Evolutionary conservation across 2,888 invertebrate genomes (phyloP), one percentile per base, ranked within the genome.

Genomic region (Nesidiocoris tenuis): DNA sequence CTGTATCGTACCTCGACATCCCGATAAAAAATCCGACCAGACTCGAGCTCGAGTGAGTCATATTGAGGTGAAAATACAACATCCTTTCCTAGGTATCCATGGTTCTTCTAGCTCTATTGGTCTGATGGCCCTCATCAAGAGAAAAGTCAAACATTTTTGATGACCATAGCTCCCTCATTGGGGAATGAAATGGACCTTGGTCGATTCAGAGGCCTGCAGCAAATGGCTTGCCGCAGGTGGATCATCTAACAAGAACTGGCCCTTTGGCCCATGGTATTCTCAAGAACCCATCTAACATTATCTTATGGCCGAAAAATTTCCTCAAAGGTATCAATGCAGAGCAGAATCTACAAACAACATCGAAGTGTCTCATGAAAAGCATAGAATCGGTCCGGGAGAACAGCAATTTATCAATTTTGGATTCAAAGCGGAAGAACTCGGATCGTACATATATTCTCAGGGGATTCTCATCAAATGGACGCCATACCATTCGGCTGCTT

Each of bases 11-110:
- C 19, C 1, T 7, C 5, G 16, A 55, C n/a, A 64, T 74, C 2
- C 55, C 63, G 3, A 55, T 74, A n/a, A 63, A 64, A 25, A 74
- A 74, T 23, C 74, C 74, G 9, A 74, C 74, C 18, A 54, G 74
- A 18, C 56, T 74, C 17, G 64, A 74, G 17, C 56, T 74, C 9
- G 57, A 74, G 74, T 74, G 22, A 74, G 64, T 67, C 22, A 39
- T 39, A 7, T 39, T 39, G 39, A 39, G 12, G 12, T 39, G 39
- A 39, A 7, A 39, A 39, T 39, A 39, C 39, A 12, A 39, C 12
- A 39, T 39, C 39, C 39, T 39, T 39, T 39, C 12, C 39, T 0
- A 64, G 65, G 65, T 65, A 65, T 39, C 39, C 2, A 16, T 39
- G 25, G n/a, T n/a, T n/a, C n/a, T n/a, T n/a, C n/a, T n/a, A n/a